phyloP scores from a whole-genome alignment of 2,797 vertebrate species.

The Gymnopithys bicolor region DNA sequence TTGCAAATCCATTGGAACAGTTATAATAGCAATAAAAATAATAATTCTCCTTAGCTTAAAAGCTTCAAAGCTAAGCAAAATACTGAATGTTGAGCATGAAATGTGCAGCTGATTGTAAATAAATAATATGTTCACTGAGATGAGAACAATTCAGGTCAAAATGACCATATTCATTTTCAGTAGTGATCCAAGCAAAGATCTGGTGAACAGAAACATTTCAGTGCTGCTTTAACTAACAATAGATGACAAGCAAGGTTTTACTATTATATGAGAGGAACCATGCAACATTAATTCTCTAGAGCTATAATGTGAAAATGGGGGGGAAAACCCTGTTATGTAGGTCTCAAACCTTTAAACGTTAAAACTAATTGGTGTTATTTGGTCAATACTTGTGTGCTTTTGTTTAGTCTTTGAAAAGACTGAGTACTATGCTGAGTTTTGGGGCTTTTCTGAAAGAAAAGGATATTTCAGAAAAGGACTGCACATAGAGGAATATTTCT shows the following conservation, averaged over 20 bases:
- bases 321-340: not conserved
- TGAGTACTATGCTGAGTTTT: not conserved
- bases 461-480: not conserved
- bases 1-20: not conserved
- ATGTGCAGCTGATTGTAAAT: not conserved
- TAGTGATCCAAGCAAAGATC: not conserved
- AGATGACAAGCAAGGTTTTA: not conserved
- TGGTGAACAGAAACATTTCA: not conserved
- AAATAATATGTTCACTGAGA: not conserved
- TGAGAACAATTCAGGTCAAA: not conserved
- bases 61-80: not conserved
- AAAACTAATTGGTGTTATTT: not conserved
- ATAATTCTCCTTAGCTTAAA: not conserved
- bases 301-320: not conserved
- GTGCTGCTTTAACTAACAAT: not conserved
- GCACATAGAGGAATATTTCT: rapidly evolving
- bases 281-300: not conserved
- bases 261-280: not conserved
- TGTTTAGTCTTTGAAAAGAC: not conserved
- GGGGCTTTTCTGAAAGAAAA: not conserved
- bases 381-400: not conserved
- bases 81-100: not conserved
- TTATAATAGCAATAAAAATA: not conserved
- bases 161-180: not conserved
- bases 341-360: not conserved